Percentiles rank a stretch among this genome's conserved stretches.
Conservation (phyloP, 2,113 vertebrate species). For the Phalacrocorax brasilianus region DNA sequence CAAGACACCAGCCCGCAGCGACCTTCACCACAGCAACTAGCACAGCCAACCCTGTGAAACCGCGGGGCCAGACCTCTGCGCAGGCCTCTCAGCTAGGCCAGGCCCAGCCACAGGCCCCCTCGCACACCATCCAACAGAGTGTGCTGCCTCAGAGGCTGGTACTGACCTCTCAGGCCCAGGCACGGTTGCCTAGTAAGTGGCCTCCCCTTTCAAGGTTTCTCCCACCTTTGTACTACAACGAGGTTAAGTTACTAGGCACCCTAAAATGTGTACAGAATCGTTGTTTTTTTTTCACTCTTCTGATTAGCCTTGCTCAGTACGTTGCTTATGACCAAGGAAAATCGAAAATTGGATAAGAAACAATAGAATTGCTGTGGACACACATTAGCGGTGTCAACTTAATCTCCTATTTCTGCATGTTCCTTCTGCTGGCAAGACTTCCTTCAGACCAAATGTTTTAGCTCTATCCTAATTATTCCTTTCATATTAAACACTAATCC, state of each 20-base stretch:
- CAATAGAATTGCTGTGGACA: constrained; percentile 72
- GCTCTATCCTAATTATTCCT: constrained; percentile 62
- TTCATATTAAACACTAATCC: constrained; percentile 75
- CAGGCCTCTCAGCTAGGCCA: constrained; percentile 77
- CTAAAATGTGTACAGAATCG: constrained; percentile 72
- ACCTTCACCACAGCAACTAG: constrained; percentile 80
- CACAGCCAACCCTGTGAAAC: constrained; percentile 81
- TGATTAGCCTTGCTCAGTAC: constrained; percentile 61
- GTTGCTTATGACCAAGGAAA: constrained; percentile 62
- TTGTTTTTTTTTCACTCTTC: constrained; percentile 72
- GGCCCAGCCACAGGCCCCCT: constrained; percentile 82
- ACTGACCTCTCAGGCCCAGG: constrained; percentile 97
- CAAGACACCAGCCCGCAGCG: constrained; percentile 84
- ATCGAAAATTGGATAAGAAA: constrained; percentile 69
- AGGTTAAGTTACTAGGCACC: constrained; percentile 69
- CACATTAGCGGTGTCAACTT: constrained; percentile 75
- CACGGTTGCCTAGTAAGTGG: constrained; percentile 99
- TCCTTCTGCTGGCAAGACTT: constrained; percentile 71
- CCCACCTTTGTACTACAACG: constrained; percentile 66
- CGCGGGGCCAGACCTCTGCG: constrained; percentile 73
- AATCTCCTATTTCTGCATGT: constrained; percentile 82
- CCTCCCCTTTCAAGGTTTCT: constrained; percentile 74
- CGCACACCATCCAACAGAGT: constrained; percentile 84
- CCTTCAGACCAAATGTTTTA: constrained; percentile 65
- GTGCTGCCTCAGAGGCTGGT: constrained; percentile 94